Evolutionary conservation across 2,113 vertebrate species (phyloP), one percentile per base, ranked within the genome.

Genomic region (Dascyllus trimaculatus): DNA sequence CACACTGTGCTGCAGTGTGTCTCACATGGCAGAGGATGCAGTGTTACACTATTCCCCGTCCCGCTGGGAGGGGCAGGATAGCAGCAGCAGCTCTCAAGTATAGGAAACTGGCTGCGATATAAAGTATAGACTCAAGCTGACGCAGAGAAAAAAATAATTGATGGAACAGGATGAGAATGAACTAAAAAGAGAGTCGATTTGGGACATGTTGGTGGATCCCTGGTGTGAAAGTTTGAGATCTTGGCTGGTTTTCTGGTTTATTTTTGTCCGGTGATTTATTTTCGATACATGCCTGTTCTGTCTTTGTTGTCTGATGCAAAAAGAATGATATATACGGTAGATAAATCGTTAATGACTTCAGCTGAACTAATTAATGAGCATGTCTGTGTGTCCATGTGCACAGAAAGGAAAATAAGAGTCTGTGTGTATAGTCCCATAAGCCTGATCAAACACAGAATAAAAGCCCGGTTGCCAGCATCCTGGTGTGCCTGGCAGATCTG

Each of bases 401-500:
- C 17, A 70, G 35, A 69, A 53, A 48, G 2, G 21, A 29, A 4
- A 24, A 19, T 38, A 45, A 52, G 9, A 57, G 24, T 63, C 19
- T 24, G 9, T 40, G 56, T 65, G 29, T 66, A 43, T 53, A 10
- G 22, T 69, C 64, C 80, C 71, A 62, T 57, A 71, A 74, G 71
- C 52, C 62, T 78, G 75, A 91, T 87, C 85, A 89, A 87, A 91
- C 80, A 87, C 63, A 46, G 46, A 71, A 79, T 24, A 59, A 58
- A 53, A 57, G 62, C 29, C 14, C 17, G n/a, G 25, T n/a, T 79
- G 75, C 85, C 75, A 84, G 71, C 15, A 63, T 69, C 80, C 64
- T 38, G 14, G 60, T 71, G 58, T 45, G 72, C 75, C 71, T 17
- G 6, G 64, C 38, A 68, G 68, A 64, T 65, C 81, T 86, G 64